Percentiles rank a stretch among this genome's conserved stretches.
phyloP scores from a whole-genome alignment of 2,888 invertebrate species.

The Trachelus iudaicus region DNA sequence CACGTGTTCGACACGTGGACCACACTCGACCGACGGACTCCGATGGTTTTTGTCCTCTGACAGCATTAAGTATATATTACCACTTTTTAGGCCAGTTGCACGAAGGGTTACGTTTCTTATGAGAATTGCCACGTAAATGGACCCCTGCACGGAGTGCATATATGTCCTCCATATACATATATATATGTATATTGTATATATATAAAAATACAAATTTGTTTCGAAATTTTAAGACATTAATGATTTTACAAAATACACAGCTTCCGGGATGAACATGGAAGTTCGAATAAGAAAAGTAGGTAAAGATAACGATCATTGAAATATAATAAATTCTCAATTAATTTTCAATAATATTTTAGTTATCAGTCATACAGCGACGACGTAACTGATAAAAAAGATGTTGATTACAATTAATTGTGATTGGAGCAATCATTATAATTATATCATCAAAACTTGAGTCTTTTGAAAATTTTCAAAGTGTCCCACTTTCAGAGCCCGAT shows the following conservation, averaged over 20 bases:
- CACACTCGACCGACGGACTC: conserved; percentile 24
- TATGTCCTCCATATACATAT: neutral
- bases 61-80: conserved; percentile 30
- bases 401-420: neutral
- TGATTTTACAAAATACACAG: neutral
- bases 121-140: neutral
- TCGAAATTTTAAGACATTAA: neutral
- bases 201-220: neutral
- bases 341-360: neutral
- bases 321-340: neutral
- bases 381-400: neutral
- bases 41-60: conserved; percentile 34
- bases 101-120: conserved; percentile 15
- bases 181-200: neutral
- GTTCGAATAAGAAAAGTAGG: neutral
- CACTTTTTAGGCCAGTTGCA: conserved; percentile 21
- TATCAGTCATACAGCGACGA: neutral
- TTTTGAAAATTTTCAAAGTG: neutral
- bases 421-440: neutral
- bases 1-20: conserved; percentile 49
- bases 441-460: neutral
- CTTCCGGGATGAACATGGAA: neutral
- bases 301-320: neutral
- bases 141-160: conserved; percentile 1
- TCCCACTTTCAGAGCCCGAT: neutral